These are phyloP conservation scores for Patella caerulea DNA, from an alignment of 2,888 invertebrate genomes.

Conservation along the genomic window DNA sequence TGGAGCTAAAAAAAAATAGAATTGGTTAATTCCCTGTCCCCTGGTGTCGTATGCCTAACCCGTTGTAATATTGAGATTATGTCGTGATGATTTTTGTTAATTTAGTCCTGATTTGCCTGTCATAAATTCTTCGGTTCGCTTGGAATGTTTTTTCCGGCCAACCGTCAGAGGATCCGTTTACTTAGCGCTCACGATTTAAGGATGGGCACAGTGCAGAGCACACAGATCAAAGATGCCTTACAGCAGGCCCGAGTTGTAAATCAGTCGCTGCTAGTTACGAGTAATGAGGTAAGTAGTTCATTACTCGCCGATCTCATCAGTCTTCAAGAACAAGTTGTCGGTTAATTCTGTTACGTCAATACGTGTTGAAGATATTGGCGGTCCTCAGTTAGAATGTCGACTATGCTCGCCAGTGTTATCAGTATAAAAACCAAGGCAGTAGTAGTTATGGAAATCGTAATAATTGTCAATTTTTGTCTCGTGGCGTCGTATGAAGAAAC, in stretches of 20 bases:
- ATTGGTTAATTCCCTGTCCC: no score
- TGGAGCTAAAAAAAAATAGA: no score
- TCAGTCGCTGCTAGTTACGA: not conserved
- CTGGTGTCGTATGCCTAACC: no score
- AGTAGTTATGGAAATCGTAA: not conserved
- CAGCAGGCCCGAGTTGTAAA: not conserved
- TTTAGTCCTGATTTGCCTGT: no score
- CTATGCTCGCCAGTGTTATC: not conserved
- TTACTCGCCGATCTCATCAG: no score
- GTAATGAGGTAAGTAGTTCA: no score
- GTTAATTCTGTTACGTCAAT: not conserved
- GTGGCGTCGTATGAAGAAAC: no score
- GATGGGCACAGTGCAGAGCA: not conserved
- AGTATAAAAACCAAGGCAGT: not conserved
- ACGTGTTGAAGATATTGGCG: no score
- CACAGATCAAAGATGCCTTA: not conserved
- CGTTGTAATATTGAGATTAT: no score
- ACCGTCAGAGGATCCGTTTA: not conserved
- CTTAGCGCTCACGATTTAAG: slow-evolving; percentile 9
- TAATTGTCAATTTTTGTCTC: not conserved
- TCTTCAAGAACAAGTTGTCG: not conserved
- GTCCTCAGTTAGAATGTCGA: not conserved
- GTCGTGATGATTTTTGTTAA: no score
- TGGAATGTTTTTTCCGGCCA: not conserved
- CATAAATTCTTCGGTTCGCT: no score